Evolutionary conservation across 2,888 invertebrate species (phyloP).

Genomic region (Sclerodermus sp.): DNA sequence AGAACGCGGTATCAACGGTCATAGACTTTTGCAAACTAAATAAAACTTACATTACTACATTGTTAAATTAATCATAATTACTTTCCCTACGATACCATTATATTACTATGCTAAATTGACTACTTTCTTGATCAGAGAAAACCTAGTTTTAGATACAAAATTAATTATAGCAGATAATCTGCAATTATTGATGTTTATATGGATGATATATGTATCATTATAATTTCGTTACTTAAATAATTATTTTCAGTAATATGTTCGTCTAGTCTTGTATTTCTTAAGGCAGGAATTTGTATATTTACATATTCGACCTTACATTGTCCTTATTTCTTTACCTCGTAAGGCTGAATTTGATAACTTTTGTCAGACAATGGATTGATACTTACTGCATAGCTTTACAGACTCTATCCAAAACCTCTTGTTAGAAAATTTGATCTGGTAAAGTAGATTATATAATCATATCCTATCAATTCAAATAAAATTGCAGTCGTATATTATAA

Average conservation of each 20-base stretch:
- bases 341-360: constrained; percentile 14
- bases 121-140: constrained; percentile 34
- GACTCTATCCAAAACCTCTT: neutral
- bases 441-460: neutral
- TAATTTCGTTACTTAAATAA: constrained; percentile 33
- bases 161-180: constrained; percentile 36
- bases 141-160: constrained; percentile 36
- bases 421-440: neutral
- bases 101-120: constrained; percentile 42
- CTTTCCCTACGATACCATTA: too few relatives aligned
- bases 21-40: too few relatives aligned
- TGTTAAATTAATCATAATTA: too few relatives aligned
- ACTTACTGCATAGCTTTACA: neutral
- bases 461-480: neutral
- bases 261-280: constrained; percentile 54
- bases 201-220: constrained; percentile 14
- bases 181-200: constrained; percentile 29
- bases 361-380: constrained; percentile 9
- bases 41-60: too few relatives aligned
- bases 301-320: constrained; percentile 35
- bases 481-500: constrained; percentile 12
- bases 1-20: neutral
- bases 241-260: constrained; percentile 38
- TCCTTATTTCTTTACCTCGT: constrained; percentile 18
- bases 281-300: constrained; percentile 55